Conservation (phyloP, 2,113 vertebrate genomes). For the Grallaria varia region DNA sequence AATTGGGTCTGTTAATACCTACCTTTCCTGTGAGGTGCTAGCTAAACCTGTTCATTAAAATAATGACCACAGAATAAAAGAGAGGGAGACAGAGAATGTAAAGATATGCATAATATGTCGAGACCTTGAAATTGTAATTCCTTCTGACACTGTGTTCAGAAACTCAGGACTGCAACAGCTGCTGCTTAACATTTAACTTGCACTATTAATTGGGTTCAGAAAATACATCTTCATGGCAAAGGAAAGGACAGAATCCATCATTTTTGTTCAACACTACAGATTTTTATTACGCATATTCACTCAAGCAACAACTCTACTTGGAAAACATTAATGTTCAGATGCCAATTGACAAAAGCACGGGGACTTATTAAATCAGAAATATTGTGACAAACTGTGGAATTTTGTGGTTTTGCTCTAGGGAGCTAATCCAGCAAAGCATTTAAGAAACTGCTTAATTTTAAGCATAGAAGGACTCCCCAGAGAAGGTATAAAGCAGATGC, state of each 20-base stretch:
- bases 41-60: background rate
- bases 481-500: constrained; percentile 35
- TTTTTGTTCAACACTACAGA: background rate
- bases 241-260: background rate
- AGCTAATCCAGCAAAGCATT: constrained; percentile 41
- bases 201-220: background rate
- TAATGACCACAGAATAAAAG: background rate
- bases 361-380: constrained; percentile 57
- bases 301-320: background rate
- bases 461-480: constrained; percentile 29
- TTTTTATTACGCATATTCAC: constrained; percentile 29
- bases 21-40: background rate
- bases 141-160: background rate
- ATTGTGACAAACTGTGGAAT: constrained; percentile 39
- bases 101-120: background rate
- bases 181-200: background rate
- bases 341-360: constrained; percentile 40
- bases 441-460: constrained; percentile 59
- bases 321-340: constrained; percentile 40
- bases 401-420: constrained; percentile 1
- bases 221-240: background rate
- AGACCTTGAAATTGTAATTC: background rate
- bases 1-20: constrained; percentile 1
- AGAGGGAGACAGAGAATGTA: background rate
- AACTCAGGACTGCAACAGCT: background rate